Evolutionary conservation across 2,888 invertebrate genomes (phyloP).

Genomic region (Caenorhabditis plicata): DNA sequence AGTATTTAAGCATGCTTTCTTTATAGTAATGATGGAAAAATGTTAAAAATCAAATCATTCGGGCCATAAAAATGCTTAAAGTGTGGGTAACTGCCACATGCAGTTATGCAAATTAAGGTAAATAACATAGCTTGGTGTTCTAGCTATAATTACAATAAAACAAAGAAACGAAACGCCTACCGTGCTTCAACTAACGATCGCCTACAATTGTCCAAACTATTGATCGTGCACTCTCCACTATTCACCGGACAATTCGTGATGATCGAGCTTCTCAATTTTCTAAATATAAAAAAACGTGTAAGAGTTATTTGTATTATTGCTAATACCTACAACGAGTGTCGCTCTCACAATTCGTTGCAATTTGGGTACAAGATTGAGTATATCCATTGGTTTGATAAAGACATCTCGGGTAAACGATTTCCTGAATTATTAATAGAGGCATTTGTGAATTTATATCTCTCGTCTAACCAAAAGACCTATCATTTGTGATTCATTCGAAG

Average conservation of each 20-base stretch:
- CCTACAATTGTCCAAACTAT: constrained; percentile 33
- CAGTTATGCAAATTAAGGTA: not conserved
- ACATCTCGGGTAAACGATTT: constrained; percentile 57
- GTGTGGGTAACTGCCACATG: too few species aligned
- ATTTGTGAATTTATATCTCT: too few species aligned
- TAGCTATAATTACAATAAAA: constrained; percentile 10
- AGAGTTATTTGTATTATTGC: too few species aligned
- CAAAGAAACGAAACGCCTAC: constrained; percentile 32
- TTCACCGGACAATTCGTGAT: constrained; percentile 32
- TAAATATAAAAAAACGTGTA: too few species aligned
- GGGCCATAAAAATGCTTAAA: too few species aligned
- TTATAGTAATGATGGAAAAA: too few species aligned
- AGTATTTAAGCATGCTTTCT: not conserved
- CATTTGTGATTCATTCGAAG: too few species aligned
- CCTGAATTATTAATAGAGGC: too few species aligned
- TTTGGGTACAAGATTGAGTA: constrained; percentile 44
- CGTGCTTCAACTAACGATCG: constrained; percentile 32
- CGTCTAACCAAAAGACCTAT: too few species aligned
- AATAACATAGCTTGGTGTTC: constrained; percentile 2
- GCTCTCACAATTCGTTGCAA: constrained; percentile 41
- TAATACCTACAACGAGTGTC: constrained; percentile 46
- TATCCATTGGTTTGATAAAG: constrained; percentile 40
- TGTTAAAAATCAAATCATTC: too few species aligned
- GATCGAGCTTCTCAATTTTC: constrained; percentile 13
- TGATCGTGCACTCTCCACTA: constrained; percentile 31